Conservation (phyloP, 2,888 invertebrate genomes). For the Heptascelio sp. region DNA sequence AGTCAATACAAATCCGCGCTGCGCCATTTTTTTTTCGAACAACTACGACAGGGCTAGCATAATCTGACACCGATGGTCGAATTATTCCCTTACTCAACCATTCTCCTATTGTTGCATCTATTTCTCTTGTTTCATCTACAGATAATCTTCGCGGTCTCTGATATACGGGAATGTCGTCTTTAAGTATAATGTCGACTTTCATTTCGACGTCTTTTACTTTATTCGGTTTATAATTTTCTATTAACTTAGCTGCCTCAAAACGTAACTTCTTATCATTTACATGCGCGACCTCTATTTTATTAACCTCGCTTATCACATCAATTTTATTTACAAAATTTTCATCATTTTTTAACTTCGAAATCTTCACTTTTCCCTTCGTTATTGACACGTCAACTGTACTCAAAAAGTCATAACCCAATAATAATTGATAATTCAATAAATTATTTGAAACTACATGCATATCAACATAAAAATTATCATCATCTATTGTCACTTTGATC, state of each 20-base stretch:
- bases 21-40: conserved; percentile 73
- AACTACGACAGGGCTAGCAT: conserved; percentile 75
- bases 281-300: conserved; percentile 4
- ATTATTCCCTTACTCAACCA: conserved; percentile 78
- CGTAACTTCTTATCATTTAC: conserved; percentile 15
- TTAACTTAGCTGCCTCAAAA: not conserved
- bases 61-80: conserved; percentile 75
- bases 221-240: too few relatives aligned
- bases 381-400: conserved; percentile 24
- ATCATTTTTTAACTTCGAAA: conserved; percentile 32
- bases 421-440: conserved; percentile 29
- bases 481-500: conserved; percentile 47
- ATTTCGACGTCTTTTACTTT: conserved; percentile 49
- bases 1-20: too few relatives aligned
- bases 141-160: conserved; percentile 72
- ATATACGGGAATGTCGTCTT: conserved; percentile 75
- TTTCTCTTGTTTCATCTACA: conserved; percentile 65
- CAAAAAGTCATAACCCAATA: conserved; percentile 59
- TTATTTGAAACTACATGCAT: conserved; percentile 56
- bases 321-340: conserved; percentile 15
- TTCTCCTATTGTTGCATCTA: conserved; percentile 74
- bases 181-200: conserved; percentile 75
- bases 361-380: not conserved
- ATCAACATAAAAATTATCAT: conserved; percentile 12
- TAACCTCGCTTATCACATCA: not conserved